Base-by-base conservation (phyloP, 2,888 invertebrate genomes). In the Mesoligia furuncula region DNA sequence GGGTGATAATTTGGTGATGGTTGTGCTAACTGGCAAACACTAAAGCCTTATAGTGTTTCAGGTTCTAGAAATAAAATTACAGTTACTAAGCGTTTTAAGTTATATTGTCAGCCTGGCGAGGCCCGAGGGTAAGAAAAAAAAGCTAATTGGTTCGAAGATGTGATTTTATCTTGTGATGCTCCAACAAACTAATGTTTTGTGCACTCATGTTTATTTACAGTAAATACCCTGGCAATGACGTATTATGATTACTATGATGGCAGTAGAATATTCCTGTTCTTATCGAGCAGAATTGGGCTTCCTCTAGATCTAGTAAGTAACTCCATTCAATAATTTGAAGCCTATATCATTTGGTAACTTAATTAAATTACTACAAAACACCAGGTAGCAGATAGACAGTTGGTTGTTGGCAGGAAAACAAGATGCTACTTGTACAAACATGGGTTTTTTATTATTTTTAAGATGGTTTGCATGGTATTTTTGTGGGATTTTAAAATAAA, bases 221-320 rank as follows among this genome's bases (percentile, higher is more conserved):
- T 45, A 64, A 65, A 78, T 66, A 80, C 75, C 61, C 71, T 71
- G 90, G 67, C 92, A 79, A 86, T 92, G 77, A 87, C 90, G 67
- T 96, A 95, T 85, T 90, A 95, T 83, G 95, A 96, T 90, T 97
- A 97, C 88, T 98, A 98, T 92, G 97, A 98, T 92, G 98, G 98
- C 79, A 98, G 98, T 93, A 97, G 97, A 91, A 93, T 97, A 80
- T 98, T 98, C 93, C 92, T 97, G 81, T 98, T 98, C 96, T 91
- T 98, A 80, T 97, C 98, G 54, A 97, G 97, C 88, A 96, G 97
- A 91, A 94, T 97, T 87, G 98, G 98, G 83, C 96, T 98, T 86
- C 98, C 98, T 73, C 97, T 98, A 90, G 98, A 98, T 96, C 97
- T 98, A 97, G 98, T 98, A 97, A 97, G 97, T 96, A 67, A 62